Evolutionary conservation across 1,140 invertebrate species (phyloP).

Genomic region (Dysdera silvatica): DNA sequence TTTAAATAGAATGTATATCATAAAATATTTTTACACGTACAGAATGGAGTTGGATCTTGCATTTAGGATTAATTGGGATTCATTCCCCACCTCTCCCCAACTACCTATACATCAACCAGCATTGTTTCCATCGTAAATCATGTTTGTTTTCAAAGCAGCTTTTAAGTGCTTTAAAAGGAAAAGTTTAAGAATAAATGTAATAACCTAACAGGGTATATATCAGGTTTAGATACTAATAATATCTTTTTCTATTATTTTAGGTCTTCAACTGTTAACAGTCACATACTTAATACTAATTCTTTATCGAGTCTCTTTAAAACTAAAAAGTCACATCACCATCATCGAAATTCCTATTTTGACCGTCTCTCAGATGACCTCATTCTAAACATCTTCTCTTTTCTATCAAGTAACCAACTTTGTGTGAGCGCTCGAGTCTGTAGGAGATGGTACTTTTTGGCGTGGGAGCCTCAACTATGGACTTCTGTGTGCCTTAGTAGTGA

Average conservation of each 20-base stretch:
- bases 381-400: constrained; percentile 59
- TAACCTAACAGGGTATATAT: no score
- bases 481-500: constrained; percentile 58
- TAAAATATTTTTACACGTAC: no score
- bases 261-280: neutral
- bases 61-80: no score
- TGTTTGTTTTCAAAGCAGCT: no score
- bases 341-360: constrained; percentile 42
- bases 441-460: constrained; percentile 67
- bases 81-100: no score
- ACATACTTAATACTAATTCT: constrained; percentile 3
- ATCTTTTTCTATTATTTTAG: neutral
- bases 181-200: no score
- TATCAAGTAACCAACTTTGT: constrained; percentile 67
- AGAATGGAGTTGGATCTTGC: no score
- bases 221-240: constrained; percentile 3
- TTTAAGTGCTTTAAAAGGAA: no score
- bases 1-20: no score
- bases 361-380: constrained; percentile 51
- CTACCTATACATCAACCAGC: no score
- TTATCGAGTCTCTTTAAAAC: constrained; percentile 31
- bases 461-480: constrained; percentile 69
- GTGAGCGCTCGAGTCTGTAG: constrained; percentile 71
- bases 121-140: no score
- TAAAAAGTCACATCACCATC: constrained; percentile 32